Evolutionary conservation across 2,888 invertebrate species (phyloP).

Genomic region (Sacculina carcini): DNA sequence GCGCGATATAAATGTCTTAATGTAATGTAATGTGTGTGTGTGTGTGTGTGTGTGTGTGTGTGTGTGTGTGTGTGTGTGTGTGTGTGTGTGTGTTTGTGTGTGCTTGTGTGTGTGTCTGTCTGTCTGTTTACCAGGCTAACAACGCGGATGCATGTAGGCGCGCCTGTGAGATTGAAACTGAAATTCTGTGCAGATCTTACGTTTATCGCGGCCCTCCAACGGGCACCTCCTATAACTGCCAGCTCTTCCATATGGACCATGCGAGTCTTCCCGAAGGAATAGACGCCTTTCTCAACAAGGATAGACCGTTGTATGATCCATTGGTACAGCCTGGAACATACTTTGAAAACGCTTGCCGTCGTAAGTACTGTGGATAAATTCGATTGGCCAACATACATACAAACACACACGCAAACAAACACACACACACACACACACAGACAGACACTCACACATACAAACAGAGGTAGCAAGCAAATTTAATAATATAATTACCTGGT

Average conservation of each 20-base stretch:
- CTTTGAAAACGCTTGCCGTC: slow-evolving; percentile 70
- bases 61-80: too few relatives aligned
- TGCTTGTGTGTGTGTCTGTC: too few relatives aligned
- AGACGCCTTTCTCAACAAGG: slow-evolving; percentile 53
- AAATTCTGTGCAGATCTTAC: slow-evolving; percentile 67
- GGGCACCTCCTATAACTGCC: slow-evolving; percentile 49
- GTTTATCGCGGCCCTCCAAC: slow-evolving; percentile 21
- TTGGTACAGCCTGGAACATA: slow-evolving; percentile 71
- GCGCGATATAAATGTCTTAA: neutral
- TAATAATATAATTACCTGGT: too few relatives aligned
- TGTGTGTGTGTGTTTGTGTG: too few relatives aligned
- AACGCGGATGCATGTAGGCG: slow-evolving; percentile 65
- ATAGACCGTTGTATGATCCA: slow-evolving; percentile 51
- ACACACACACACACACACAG: too few relatives aligned
- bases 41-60: too few relatives aligned
- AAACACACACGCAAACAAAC: too few relatives aligned
- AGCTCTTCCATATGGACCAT: slow-evolving; percentile 72
- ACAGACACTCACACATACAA: too few relatives aligned
- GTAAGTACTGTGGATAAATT: slow-evolving; percentile 27
- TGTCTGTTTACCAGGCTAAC: slow-evolving; percentile 48
- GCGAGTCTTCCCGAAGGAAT: slow-evolving; percentile 75
- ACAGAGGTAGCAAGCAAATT: too few relatives aligned
- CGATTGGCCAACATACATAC: neutral
- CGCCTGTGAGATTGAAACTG: slow-evolving; percentile 74
- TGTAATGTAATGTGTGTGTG: too few relatives aligned